Percentiles rank a stretch among this genome's conserved stretches.
Conservation (phyloP, 2,113 vertebrate genomes). For the Pseudorasbora parva region DNA sequence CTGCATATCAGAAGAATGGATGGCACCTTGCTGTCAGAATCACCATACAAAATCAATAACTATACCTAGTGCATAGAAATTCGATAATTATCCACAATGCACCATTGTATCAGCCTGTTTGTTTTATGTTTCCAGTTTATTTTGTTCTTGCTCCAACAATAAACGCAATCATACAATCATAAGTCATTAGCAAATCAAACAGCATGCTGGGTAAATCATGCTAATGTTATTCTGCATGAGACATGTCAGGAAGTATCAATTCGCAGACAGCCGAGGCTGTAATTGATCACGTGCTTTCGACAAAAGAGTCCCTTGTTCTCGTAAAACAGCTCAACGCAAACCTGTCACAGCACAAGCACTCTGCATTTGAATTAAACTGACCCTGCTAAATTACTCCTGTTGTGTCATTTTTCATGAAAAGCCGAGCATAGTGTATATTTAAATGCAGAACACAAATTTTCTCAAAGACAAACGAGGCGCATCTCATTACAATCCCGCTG, state of each 20-base stretch:
- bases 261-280: not conserved
- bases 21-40: not conserved
- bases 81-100: not conserved
- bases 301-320: not conserved
- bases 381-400: not conserved
- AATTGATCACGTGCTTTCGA: slow-evolving; percentile 5
- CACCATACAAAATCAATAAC: too few species aligned
- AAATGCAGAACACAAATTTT: slow-evolving; percentile 3
- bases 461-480: slow-evolving; percentile 11
- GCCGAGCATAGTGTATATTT: not conserved
- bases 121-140: not conserved
- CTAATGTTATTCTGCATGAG: not conserved
- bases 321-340: not conserved
- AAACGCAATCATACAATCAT: not conserved
- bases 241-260: not conserved
- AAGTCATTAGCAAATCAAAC: slow-evolving; percentile 34
- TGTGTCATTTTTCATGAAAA: not conserved
- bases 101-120: not conserved
- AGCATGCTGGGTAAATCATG: slow-evolving; percentile 4
- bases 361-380: slow-evolving; percentile 18
- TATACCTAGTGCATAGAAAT: not conserved
- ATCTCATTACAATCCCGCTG: slow-evolving; percentile 1
- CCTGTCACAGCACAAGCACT: not conserved
- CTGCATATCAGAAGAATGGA: not conserved
- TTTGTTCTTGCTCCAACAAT: not conserved